Evolutionary conservation across 2,113 vertebrate genomes (phyloP), one percentile per base, ranked within the genome.

Genomic region (Sapajus apella): DNA sequence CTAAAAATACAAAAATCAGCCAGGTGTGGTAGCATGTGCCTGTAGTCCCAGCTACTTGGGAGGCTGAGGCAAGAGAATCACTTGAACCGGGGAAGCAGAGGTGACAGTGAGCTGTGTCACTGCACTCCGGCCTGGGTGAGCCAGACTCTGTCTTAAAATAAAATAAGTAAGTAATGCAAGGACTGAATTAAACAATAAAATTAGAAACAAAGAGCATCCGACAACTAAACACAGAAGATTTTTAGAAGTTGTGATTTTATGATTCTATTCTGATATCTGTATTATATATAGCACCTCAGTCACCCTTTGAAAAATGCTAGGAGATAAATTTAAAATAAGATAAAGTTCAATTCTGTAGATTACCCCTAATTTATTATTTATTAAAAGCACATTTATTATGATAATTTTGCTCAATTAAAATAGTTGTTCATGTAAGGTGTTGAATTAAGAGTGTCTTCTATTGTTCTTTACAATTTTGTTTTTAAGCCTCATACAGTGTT

Each of bases 191-290:
- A 82, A 96, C 79, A 92, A 70, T 5, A 5, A 79, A 92, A 94
- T 88, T 37, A 35, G 64, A 40, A 93, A 66, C 52, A 93, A 81
- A 85, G 25, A 66, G 13, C 27, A 94, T 52, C 55, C 55, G 9
- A 45, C 23, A 86, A 94, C 35, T 43, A 82, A 96, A 66, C 75
- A 79, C 72, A 73, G 37, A 30, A 91, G 37, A 25, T 88, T 93
- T 96, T 82, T 37, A 43, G 27, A 87, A 90, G 32, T 80, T 91
- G 50, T 82, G 77, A 85, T 73, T 93, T 85, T 50, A 37, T 37
- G 40, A 61, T 52, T 77, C 45, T 70, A 27, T 52, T 68, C 47
- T 64, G 52, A 20, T 77, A 83, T 12, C 17, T 55, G 37, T 73
- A 56, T 77, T 66, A 66, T 52, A 66, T 35, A 85, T 8, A 61